Evolutionary conservation across 1,140 invertebrate genomes (phyloP).

Genomic region (Leguminivora glycinivorella): DNA sequence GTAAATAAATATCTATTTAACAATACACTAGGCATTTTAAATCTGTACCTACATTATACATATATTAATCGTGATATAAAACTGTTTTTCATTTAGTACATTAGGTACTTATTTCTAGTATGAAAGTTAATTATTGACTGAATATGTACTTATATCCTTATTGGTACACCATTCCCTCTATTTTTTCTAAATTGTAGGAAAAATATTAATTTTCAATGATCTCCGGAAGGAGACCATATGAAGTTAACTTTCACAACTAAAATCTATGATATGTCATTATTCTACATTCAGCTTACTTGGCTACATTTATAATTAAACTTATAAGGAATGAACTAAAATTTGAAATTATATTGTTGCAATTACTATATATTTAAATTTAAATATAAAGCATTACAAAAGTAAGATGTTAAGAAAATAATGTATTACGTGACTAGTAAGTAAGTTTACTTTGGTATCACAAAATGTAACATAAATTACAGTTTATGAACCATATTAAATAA

Average conservation of each 20-base stretch:
- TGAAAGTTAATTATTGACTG: neutral
- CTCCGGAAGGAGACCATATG: neutral
- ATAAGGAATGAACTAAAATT: constrained; percentile 20
- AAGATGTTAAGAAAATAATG: neutral
- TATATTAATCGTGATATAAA: neutral
- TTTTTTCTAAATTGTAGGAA: neutral
- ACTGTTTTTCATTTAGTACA: neutral
- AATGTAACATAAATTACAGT: constrained; percentile 11
- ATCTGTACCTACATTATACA: too few relatives aligned
- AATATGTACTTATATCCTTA: too few relatives aligned
- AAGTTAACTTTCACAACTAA: neutral
- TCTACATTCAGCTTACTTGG: neutral
- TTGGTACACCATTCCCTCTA: neutral
- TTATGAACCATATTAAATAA: constrained; percentile 9
- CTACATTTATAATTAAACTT: constrained; percentile 5
- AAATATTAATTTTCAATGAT: neutral
- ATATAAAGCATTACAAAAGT: constrained; percentile 21
- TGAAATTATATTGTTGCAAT: neutral
- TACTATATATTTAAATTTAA: neutral
- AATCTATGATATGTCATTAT: constrained; percentile 20
- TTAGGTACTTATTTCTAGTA: neutral
- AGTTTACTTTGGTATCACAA: neutral
- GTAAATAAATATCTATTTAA: too few relatives aligned
- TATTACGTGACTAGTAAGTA: neutral
- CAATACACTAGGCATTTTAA: too few relatives aligned